Evolutionary conservation across 2,113 vertebrate genomes (phyloP).

Genomic region (Mellivora capensis): DNA sequence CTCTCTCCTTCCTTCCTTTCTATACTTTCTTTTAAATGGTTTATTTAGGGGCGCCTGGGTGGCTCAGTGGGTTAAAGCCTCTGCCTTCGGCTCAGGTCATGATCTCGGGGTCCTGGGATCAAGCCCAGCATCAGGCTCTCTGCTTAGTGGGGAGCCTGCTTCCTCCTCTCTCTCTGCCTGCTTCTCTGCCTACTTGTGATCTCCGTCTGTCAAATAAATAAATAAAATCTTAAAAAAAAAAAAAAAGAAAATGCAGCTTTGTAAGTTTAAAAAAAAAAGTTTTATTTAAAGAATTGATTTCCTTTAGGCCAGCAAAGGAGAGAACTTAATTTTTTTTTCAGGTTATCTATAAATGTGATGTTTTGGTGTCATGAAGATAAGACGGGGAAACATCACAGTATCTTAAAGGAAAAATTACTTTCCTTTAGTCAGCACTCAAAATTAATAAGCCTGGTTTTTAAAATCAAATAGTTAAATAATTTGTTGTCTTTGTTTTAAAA

Average conservation of each 20-base stretch:
- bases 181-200: too few species aligned
- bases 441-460: slow-evolving; percentile 27
- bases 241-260: too few species aligned
- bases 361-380: background rate
- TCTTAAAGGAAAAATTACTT: slow-evolving; percentile 41
- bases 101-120: too few species aligned
- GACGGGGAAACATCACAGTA: background rate
- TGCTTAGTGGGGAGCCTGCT: too few species aligned
- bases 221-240: too few species aligned
- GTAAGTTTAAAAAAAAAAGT: too few species aligned
- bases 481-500: background rate
- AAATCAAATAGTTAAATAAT: background rate
- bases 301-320: background rate
- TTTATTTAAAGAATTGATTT: slow-evolving; percentile 5
- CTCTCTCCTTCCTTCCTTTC: background rate
- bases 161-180: too few species aligned
- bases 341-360: background rate
- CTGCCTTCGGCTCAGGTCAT: too few species aligned
- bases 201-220: too few species aligned
- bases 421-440: background rate
- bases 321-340: background rate
- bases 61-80: too few species aligned
- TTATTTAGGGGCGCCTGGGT: background rate
- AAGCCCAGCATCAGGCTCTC: too few species aligned
- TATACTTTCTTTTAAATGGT: background rate